Evolutionary conservation across 2,888 invertebrate species (phyloP), one percentile per base, ranked within the genome.

Genomic region (Andrena haemorrhoa): DNA sequence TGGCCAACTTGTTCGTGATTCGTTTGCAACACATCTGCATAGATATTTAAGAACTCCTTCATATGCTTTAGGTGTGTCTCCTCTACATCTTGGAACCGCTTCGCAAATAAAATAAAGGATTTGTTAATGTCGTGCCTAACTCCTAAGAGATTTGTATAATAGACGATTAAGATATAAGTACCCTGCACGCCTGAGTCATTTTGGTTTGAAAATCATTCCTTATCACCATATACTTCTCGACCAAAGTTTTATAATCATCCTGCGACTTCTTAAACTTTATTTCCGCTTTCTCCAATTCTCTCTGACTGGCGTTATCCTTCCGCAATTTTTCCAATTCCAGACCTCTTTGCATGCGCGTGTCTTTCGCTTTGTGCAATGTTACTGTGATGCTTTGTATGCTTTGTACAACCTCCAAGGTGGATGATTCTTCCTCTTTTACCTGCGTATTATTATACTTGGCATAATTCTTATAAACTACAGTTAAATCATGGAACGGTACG

Each of bases 171-270:
- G 88, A 79, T 70, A 87, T 87, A 82, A 86, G 75, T 94, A 97
- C 97, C 94, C 97, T 97, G 94, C 98, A 98, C 56, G 98, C 97
- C 86, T 96, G 96, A 6, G 97, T 97, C 99, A 99, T 99, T 95
- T 98, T 98, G 91, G 96, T 96, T 94, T 99, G 98, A 95, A 99
- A 99, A 91, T 98, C 98, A 89, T 97, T 97, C 93, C 99, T 97
- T 66, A 98, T 97, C 41, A 96, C 95, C 90, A 97, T 97, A 94
- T 99, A 99, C 94, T 99, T 99, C 82, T 99, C 99, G 86, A 98
- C 96, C 88, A 98, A 95, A 84, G 95, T 95, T 93, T 97, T 97
- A 93, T 99, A 99, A 91, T 99, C 99, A 92, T 99, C 99, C 94
- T 98, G 97, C 29, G 98, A 96, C 94, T 99, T 99, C 92, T 97